Evolutionary conservation across 2,797 vertebrate species (phyloP), one percentile per base, ranked within the genome.

Genomic region (Oreochromis grahami): DNA sequence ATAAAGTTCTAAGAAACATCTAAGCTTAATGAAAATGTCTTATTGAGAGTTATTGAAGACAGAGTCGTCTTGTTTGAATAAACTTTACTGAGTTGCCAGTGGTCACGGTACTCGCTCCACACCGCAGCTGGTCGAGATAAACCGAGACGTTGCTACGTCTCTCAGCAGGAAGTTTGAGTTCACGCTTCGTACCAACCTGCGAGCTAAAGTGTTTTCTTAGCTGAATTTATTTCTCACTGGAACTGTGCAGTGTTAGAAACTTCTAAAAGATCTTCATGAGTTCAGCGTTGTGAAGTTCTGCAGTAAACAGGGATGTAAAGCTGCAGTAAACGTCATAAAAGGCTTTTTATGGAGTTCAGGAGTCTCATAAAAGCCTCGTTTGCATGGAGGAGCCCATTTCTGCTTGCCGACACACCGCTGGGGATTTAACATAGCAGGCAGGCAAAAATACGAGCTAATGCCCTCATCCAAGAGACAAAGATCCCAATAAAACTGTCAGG

Each of bases 401-500:
- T 76, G 41, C 19, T 76, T 45, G 21, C n/a, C 36, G 15, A 74
- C 41, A 19, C 9, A 14, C 13, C 5, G 12, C 8, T 24, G 65
- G 79, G 19, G 41, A 29, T 74, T 82, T 76, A 7, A 29, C 11
- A 21, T 21, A 24, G 77, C 3, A 6, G 7, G n/a, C 10, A 17
- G 10, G 34, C 48, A 4, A 53, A 87, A 52, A 76, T 60, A 52
- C 4, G 15, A 82, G 17, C 41, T 68, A 76, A 26, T 41, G 19
- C 58, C 11, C 19, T 84, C 26, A 52, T 5, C 14, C 24, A 53
- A 43, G 26, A 56, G 76, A 85, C 56, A 4, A 19, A 86, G 48
- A 48, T 14, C n/a, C 76, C 48, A 79, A 68, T 84, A 34, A 87
- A 86, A 34, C 56, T 86, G 85, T 86, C 88, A 68, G 2, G 11